Evolutionary conservation across 2,888 invertebrate species (phyloP), one percentile per base, ranked within the genome.

Genomic region (Dynastes hyllus): DNA sequence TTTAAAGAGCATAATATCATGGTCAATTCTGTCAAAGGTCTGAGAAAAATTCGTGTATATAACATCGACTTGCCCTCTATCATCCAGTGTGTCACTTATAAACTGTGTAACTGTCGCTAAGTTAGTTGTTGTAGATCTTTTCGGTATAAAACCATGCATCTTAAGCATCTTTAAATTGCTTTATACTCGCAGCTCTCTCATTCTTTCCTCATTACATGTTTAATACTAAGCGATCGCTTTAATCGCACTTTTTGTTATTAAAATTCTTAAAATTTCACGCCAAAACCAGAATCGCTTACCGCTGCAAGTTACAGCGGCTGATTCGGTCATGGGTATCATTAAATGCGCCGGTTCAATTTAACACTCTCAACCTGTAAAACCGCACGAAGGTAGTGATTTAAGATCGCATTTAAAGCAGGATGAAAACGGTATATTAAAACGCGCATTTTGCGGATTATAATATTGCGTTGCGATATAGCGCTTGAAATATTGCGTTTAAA

Each of bases 221-320:
- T 8, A 45, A 45, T 45, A 45, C 45, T 11, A 11, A 45, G 11
- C 45, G 45, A 45, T 45, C 45, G 2, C 1, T 45, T 45, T 58
- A 58, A 16, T 16, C 8, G 55, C 22, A 6, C n/a, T 58, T 58
- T 22, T 58, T 58, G 55, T 58, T 58, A 58, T 58, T 22, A 9
- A 58, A 22, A 58, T 58, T 58, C 27, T 58, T 58, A 58, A 58
- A 27, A 58, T 58, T 58, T 58, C 55, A 58, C 55, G 55, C 29
- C 63, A 13, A 32, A 65, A 32, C n/a, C 13, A 37, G 63, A 32
- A 29, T 5, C 29, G 63, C 63, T 22, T 65, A 32, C 29, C 37
- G 11, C 29, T 37, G 32, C 37, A 32, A 2, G 9, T 65, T n/a
- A 32, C 27, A 3, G 29, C 29, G 37, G 29, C 37, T 65, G 63